Conservation (phyloP, 2,888 invertebrate genomes). For the Drosophila colorata region DNA sequence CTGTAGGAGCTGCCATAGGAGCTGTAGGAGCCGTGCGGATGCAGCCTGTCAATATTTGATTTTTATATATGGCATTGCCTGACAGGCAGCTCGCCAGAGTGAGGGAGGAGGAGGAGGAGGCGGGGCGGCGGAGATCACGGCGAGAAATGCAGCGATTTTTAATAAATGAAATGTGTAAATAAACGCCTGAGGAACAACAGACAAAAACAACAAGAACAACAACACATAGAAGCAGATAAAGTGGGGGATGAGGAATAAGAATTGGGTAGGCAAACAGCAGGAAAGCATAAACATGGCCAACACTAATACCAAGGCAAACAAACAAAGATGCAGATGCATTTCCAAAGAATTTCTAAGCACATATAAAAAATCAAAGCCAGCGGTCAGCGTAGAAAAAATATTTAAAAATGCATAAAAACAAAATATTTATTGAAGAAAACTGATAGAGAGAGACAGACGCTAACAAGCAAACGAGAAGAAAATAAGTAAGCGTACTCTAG, state of each 20-base stretch:
- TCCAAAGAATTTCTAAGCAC: slow-evolving; percentile 79
- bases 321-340: slow-evolving; percentile 69
- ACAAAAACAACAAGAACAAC: slow-evolving; percentile 17
- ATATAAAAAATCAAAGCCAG: slow-evolving; percentile 61
- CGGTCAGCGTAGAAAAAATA: slow-evolving; percentile 70
- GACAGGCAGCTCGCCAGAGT: slow-evolving; percentile 8
- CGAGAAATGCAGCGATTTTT: slow-evolving; percentile 54
- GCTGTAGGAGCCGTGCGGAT: slow-evolving; percentile 49
- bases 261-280: slow-evolving; percentile 79
- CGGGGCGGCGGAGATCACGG: slow-evolving; percentile 3
- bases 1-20: not conserved
- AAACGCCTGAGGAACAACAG: slow-evolving; percentile 43
- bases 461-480: slow-evolving; percentile 56
- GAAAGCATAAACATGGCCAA: slow-evolving; percentile 75
- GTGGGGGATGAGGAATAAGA: slow-evolving; percentile 38
- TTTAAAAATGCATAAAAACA: slow-evolving; percentile 81
- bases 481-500: not conserved
- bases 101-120: not conserved
- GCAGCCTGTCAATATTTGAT: slow-evolving; percentile 75
- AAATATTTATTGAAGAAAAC: slow-evolving; percentile 73
- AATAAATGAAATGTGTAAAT: slow-evolving; percentile 80
- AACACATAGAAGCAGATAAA: slow-evolving; percentile 13
- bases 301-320: slow-evolving; percentile 73
- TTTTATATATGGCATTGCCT: slow-evolving; percentile 64
- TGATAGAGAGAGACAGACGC: slow-evolving; percentile 18